phyloP scores from a whole-genome alignment of 1,140 invertebrate genomes.

The Linepithema humile region DNA sequence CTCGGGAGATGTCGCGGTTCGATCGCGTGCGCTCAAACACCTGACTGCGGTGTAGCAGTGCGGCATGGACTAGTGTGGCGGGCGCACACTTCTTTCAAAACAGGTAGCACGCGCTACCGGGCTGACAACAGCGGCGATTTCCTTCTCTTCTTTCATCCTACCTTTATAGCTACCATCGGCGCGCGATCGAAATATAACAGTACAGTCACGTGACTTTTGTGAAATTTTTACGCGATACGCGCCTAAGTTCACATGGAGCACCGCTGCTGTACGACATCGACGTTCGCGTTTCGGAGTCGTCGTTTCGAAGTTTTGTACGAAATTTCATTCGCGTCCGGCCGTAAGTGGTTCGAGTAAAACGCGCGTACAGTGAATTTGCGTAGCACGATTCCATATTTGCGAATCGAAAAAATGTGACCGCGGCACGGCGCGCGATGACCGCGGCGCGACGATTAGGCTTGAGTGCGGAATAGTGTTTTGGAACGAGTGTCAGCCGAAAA shows the following conservation, averaged over 20 bases:
- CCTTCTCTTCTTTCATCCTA: too few species aligned
- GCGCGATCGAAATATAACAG: slow-evolving; percentile 2
- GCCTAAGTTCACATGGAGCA: slow-evolving; percentile 48
- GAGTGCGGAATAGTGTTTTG: slow-evolving; percentile 2
- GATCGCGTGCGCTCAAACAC: slow-evolving; percentile 75
- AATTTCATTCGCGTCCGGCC: not conserved
- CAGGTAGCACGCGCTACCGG: slow-evolving; percentile 67
- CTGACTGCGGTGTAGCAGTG: slow-evolving; percentile 75
- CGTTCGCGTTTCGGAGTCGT: not conserved
- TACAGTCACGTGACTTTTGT: slow-evolving; percentile 14
- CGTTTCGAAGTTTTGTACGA: not conserved
- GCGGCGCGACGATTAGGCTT: not conserved
- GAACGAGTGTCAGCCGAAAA: slow-evolving; percentile 32
- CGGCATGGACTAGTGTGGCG: slow-evolving; percentile 77
- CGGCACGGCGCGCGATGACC: slow-evolving; percentile 10
- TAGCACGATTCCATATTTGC: not conserved
- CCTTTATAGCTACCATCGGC: not conserved
- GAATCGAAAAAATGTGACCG: slow-evolving; percentile 39
- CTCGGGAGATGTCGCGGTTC: slow-evolving; percentile 69
- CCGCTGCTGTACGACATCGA: slow-evolving; percentile 19
- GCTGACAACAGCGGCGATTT: not conserved
- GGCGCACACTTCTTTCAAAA: slow-evolving; percentile 76
- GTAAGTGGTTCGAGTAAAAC: not conserved
- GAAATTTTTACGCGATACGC: slow-evolving; percentile 12
- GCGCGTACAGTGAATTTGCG: slow-evolving; percentile 27